phyloP scores from a whole-genome alignment of 2,888 invertebrate species.

The Acleris holmiana region DNA sequence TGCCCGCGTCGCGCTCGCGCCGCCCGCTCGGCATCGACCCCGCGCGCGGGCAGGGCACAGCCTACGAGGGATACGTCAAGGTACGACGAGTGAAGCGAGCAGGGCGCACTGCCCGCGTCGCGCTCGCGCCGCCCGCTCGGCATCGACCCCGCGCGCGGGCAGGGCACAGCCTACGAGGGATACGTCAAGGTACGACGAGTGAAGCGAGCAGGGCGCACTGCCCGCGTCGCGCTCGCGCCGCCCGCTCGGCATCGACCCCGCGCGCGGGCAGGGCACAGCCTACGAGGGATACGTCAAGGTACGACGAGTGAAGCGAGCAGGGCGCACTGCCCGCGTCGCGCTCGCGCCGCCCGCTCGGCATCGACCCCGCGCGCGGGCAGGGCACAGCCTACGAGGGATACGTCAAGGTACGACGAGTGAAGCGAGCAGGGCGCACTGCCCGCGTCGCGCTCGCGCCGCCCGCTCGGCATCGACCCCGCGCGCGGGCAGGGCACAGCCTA shows the following conservation, averaged over 20 bases:
- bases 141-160: constrained; percentile 96
- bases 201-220: constrained; percentile 88
- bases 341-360: constrained; percentile 94
- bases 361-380: constrained; percentile 96
- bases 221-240: constrained; percentile 95
- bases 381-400: constrained; percentile 80
- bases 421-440: constrained; percentile 90
- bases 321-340: constrained; percentile 96
- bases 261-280: constrained; percentile 93
- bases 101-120: constrained; percentile 94
- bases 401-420: constrained; percentile 33
- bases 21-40: constrained; percentile 97
- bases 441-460: constrained; percentile 93
- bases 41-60: constrained; percentile 94
- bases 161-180: constrained; percentile 85
- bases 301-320: neutral
- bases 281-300: constrained; percentile 36
- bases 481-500: constrained; percentile 92
- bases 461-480: constrained; percentile 96
- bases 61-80: constrained; percentile 34
- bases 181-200: constrained; percentile 35
- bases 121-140: constrained; percentile 95
- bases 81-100: constrained; percentile 9
- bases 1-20: constrained; percentile 94
- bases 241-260: constrained; percentile 96